phyloP scores from a whole-genome alignment of 1,140 invertebrate genomes.

The Archegozetes longisetosus region DNA sequence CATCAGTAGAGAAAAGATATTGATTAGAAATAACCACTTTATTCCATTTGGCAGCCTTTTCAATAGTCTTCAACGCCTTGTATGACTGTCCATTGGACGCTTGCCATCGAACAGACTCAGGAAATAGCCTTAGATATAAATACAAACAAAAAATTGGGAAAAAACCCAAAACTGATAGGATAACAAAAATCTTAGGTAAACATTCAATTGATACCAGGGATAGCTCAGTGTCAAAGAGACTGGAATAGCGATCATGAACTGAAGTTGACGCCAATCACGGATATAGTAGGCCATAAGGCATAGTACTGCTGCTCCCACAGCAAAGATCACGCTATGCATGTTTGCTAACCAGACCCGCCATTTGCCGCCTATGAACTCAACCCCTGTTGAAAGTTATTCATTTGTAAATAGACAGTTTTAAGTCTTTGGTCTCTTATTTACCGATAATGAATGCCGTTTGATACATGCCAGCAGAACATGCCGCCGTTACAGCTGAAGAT shows the following conservation, averaged over 20 bases:
- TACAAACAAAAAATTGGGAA: no score
- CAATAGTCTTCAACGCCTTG: conserved; percentile 15
- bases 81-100: conserved; percentile 14
- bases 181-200: no score
- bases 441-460: neutral
- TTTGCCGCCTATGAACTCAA: conserved; percentile 26
- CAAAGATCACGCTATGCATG: conserved; percentile 27
- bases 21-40: conserved; percentile 16
- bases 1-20: conserved; percentile 12
- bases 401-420: neutral
- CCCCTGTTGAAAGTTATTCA: conserved; percentile 10
- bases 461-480: neutral
- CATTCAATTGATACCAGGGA: conserved; percentile 26
- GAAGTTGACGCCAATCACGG: conserved; percentile 25
- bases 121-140: conserved; percentile 18
- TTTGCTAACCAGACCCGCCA: conserved; percentile 25
- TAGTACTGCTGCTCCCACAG: conserved; percentile 25
- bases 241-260: conserved; percentile 22
- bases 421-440: neutral
- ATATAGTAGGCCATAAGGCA: conserved; percentile 27
- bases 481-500: neutral
- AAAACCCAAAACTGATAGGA: no score
- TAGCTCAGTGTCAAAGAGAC: conserved; percentile 24
- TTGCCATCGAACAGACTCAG: conserved; percentile 22
- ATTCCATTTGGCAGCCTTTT: conserved; percentile 19